These are phyloP conservation scores for Holothuria glaberrima DNA, from an alignment of 35 echinoderm and acorn worm genomes.

Conservation along the genomic window DNA sequence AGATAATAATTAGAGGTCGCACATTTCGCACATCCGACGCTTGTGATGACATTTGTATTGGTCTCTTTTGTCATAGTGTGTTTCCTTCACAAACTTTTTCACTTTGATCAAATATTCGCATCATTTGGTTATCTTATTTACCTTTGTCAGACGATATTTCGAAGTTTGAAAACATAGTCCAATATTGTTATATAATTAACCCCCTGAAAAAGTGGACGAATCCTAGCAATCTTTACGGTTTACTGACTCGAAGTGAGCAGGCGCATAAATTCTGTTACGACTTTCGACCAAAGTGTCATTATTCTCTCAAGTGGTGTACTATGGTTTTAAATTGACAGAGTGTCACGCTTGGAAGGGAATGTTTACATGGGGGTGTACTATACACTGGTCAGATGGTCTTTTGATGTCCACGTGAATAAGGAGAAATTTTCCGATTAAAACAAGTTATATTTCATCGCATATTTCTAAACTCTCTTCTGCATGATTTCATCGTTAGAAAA, in stretches of 20 bases:
- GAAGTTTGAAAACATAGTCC: no score
- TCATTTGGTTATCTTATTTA: background rate
- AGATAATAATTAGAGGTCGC: no score
- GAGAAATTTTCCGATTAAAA: no score
- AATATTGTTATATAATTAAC: no score
- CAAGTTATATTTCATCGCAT: no score
- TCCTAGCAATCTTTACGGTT: slow-evolving; percentile 33
- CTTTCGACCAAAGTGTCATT: slow-evolving; percentile 48
- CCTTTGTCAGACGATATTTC: background rate
- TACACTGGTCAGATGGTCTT: slow-evolving; percentile 10
- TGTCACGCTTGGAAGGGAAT: slow-evolving; percentile 41
- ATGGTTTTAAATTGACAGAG: slow-evolving; percentile 48
- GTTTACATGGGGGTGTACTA: slow-evolving; percentile 26
- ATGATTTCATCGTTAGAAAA: background rate
- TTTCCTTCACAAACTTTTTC: no score
- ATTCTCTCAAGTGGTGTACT: slow-evolving; percentile 10
- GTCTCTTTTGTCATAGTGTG: no score
- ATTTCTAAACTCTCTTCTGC: background rate
- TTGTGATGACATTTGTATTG: no score
- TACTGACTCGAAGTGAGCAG: slow-evolving; percentile 36
- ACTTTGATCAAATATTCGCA: no score
- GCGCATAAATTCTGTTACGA: slow-evolving; percentile 49
- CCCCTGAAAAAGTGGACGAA: slow-evolving; percentile 33
- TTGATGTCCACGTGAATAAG: no score
- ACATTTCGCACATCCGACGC: no score